Conservation (phyloP, 2,888 invertebrate genomes). For the Saturnia pavonia region DNA sequence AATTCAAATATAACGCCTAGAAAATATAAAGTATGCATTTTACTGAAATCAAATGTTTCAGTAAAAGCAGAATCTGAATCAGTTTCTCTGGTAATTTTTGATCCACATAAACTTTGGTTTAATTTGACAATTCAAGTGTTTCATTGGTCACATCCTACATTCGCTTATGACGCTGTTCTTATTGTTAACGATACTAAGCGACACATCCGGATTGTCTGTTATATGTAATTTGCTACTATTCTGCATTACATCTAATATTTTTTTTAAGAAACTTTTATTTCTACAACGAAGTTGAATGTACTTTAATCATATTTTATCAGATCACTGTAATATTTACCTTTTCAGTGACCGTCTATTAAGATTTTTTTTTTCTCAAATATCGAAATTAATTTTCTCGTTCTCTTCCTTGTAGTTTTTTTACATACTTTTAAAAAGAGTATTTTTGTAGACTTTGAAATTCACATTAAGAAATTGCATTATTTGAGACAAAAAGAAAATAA, state of each 20-base stretch:
- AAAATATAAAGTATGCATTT: background rate
- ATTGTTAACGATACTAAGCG: slow-evolving; percentile 2
- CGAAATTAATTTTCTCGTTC: background rate
- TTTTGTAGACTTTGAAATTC: no score
- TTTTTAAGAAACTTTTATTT: no score
- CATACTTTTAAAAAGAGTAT: no score
- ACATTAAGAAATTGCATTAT: background rate
- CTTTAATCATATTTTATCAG: no score
- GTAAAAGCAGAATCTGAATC: background rate
- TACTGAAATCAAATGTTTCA: background rate
- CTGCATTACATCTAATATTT: no score
- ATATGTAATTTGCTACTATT: background rate
- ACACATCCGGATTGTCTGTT: background rate
- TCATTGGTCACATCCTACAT: background rate
- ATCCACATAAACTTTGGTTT: background rate
- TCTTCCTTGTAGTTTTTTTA: background rate
- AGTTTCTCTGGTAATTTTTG: background rate
- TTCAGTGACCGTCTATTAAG: no score
- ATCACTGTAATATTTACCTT: no score
- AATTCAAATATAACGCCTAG: no score
- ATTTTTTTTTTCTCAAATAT: no score
- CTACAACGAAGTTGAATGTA: no score
- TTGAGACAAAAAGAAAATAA: background rate
- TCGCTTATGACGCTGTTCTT: background rate
- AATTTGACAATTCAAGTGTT: background rate